Conservation (phyloP, 1,140 invertebrate species). For the Zophobas morio region DNA sequence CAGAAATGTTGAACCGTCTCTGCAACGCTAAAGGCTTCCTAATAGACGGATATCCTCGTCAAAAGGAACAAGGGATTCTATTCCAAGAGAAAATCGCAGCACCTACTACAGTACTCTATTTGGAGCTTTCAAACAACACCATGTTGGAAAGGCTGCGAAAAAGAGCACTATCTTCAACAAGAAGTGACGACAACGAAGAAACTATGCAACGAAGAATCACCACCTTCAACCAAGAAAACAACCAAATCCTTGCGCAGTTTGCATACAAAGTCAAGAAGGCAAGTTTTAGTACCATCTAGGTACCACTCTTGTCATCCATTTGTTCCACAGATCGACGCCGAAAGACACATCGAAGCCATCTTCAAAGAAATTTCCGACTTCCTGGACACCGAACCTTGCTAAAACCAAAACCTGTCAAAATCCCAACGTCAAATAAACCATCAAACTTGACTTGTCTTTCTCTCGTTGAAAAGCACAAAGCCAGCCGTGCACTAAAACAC, state of each 20-base stretch:
- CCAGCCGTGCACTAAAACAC: neutral
- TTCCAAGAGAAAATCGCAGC: slow-evolving; percentile 89
- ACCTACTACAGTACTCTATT: slow-evolving; percentile 84
- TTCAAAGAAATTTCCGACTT: slow-evolving; percentile 77
- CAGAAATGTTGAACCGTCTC: slow-evolving; percentile 83
- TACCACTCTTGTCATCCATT: neutral
- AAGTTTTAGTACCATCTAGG: slow-evolving; percentile 48
- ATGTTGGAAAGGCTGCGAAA: slow-evolving; percentile 88
- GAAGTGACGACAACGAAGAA: slow-evolving; percentile 97
- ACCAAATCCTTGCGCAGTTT: slow-evolving; percentile 92
- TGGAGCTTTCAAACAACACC: slow-evolving; percentile 88
- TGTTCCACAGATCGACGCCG: slow-evolving; percentile 83
- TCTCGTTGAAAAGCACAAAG: neutral
- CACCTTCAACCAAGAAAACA: slow-evolving; percentile 93
- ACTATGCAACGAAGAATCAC: slow-evolving; percentile 94
- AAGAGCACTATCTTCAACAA: slow-evolving; percentile 89
- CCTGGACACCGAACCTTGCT: too few relatives aligned
- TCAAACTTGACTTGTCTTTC: too few relatives aligned
- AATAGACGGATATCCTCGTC: slow-evolving; percentile 96
- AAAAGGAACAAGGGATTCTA: slow-evolving; percentile 89
- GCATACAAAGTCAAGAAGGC: slow-evolving; percentile 79
- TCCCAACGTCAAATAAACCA: too few relatives aligned
- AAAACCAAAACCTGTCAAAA: too few relatives aligned
- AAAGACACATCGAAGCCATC: slow-evolving; percentile 81
- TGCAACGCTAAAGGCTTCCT: slow-evolving; percentile 88